Evolutionary conservation across 2,113 vertebrate species (phyloP), one percentile per base, ranked within the genome.

Genomic region (Cyrtonyx montezumae): DNA sequence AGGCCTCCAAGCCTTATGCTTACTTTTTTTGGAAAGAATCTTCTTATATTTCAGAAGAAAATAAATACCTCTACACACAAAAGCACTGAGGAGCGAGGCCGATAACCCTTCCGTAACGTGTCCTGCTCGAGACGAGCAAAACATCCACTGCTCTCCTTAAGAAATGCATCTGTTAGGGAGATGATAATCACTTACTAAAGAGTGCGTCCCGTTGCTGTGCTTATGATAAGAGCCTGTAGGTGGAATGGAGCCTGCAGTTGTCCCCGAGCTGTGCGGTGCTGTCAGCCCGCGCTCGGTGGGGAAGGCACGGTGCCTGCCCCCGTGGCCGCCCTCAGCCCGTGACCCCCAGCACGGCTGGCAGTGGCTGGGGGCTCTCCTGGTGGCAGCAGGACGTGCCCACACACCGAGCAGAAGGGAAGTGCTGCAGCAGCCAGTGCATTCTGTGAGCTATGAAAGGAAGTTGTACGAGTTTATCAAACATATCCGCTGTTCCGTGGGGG

Each of bases 241-340:
- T 46, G 65, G 37, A n/a, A 26, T 14, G 22, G 30, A 70, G 30
- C 40, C 58, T 15, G 0, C 7, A 5, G 15, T 42, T 15, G 48
- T 3, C 9, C 9, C 40, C 25, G 58, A 21, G 8, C 4, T 2
- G 40, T 20, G 1, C 8, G 48, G 3, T 11, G 42, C 74, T 43
- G 26, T 3, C 16, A 19, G 20, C 28, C 53, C 2, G 6, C 2
- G 0, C 6, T 8, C 5, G 1, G 0, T 3, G 2, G 16, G 22
- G 6, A 1, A 21, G 1, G 1, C 0, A 5, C 0, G 2, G 7
- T 0, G 8, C 3, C 14, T 37, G 49, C 14, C 7, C 2, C 9
- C 56, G 30, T 40, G 26, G 0, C 1, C 11, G 49, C 73, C 34
- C 51, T 30, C 51, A 28, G 28, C 51, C 15, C 26, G 25, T 53